Conservation (phyloP, 2,113 vertebrate species). For the Machaerirhynchus nigripectus region DNA sequence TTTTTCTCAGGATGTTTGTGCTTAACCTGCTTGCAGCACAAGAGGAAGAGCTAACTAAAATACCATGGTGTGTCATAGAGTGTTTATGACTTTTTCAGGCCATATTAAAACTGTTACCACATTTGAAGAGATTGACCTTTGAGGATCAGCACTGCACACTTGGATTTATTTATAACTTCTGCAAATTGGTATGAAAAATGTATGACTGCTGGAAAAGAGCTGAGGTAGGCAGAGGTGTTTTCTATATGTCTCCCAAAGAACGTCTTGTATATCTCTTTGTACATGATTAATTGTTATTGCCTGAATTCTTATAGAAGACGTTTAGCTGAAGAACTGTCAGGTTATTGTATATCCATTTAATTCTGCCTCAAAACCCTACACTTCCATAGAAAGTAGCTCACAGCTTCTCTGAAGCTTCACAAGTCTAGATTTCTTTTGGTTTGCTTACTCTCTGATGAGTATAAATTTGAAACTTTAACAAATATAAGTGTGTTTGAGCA, state of each 20-base stretch:
- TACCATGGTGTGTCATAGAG: not conserved
- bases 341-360: not conserved
- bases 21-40: not conserved
- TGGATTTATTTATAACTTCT: conserved; percentile 8
- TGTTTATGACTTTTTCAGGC: not conserved
- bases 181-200: not conserved
- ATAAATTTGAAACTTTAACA: not conserved
- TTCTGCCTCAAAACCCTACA: not conserved
- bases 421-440: not conserved
- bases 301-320: not conserved
- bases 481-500: not conserved
- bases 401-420: not conserved
- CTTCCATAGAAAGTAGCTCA: not conserved
- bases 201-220: not conserved
- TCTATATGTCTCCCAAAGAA: not conserved
- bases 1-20: not conserved
- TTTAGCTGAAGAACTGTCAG: not conserved
- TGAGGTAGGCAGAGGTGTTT: not conserved
- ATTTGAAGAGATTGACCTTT: not conserved
- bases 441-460: not conserved
- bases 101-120: not conserved
- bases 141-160: not conserved
- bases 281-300: not conserved
- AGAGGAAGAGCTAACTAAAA: not conserved
- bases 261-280: not conserved